phyloP scores from a whole-genome alignment of 2,888 invertebrate genomes.

The Agrotis segetum region DNA sequence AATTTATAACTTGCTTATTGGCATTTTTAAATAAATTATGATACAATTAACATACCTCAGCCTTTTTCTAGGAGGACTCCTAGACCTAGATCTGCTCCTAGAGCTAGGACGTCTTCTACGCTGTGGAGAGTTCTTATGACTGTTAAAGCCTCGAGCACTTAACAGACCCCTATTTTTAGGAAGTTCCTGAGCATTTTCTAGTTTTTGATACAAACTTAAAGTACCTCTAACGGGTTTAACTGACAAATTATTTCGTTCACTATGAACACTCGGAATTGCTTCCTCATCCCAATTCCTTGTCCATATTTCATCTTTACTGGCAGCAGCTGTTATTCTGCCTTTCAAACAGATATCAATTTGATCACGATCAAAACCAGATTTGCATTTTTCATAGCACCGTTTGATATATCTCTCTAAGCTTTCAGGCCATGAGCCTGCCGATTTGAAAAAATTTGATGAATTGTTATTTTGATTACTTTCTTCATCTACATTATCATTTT shows the following conservation, averaged over 20 bases:
- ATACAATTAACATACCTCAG: constrained; percentile 77
- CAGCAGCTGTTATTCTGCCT: constrained; percentile 97
- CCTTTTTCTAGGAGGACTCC: constrained; percentile 89
- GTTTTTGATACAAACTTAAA: constrained; percentile 91
- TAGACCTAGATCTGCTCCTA: constrained; percentile 84
- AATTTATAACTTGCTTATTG: too few relatives aligned
- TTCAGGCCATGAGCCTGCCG: constrained; percentile 94
- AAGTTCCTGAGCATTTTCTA: constrained; percentile 76
- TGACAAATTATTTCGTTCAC: constrained; percentile 93
- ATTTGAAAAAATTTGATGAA: constrained; percentile 79
- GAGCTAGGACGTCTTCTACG: constrained; percentile 81
- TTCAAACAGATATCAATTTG: constrained; percentile 98
- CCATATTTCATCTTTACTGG: constrained; percentile 96
- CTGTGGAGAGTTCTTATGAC: constrained; percentile 81
- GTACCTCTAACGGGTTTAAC: constrained; percentile 92
- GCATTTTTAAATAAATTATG: too few relatives aligned
- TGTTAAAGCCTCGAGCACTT: constrained; percentile 71
- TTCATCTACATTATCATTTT: constrained; percentile 66
- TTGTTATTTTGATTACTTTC: constrained; percentile 74
- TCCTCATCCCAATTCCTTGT: constrained; percentile 98
- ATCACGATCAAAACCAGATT: constrained; percentile 97
- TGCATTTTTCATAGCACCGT: constrained; percentile 97
- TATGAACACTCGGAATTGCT: constrained; percentile 96
- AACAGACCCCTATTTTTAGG: constrained; percentile 73
- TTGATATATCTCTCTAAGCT: constrained; percentile 96